These are phyloP conservation scores for Adrianichthys oophorus DNA, from an alignment of 2,797 vertebrate species.

Conservation along the genomic window DNA sequence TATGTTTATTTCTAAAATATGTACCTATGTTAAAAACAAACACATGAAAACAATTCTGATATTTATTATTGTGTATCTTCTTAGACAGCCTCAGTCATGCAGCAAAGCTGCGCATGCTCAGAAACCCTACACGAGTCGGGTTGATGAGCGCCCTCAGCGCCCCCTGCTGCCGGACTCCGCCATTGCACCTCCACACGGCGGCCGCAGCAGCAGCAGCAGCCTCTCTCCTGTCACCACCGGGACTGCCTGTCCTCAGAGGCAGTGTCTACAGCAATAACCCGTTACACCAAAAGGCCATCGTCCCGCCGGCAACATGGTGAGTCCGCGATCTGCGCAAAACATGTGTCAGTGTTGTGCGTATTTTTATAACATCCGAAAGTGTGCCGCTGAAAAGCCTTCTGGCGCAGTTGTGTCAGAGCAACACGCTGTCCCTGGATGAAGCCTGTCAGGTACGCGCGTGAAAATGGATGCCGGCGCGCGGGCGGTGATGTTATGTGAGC, in stretches of 20 bases:
- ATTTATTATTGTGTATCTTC: background rate
- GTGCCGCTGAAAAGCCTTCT: conserved; percentile 12
- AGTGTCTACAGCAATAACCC: conserved; percentile 49
- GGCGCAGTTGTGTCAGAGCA: background rate
- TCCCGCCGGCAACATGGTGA: conserved; percentile 85
- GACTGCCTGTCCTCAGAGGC: conserved; percentile 78
- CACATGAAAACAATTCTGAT: background rate
- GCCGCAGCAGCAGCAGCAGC: conserved; percentile 26
- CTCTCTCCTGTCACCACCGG: conserved; percentile 46
- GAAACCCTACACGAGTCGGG: conserved; percentile 9
- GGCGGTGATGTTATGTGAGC: conserved; percentile 10
- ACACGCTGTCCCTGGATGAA: conserved; percentile 13
- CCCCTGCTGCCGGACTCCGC: conserved; percentile 24
- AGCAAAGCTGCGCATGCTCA: background rate
- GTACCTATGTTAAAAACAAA: too few species aligned
- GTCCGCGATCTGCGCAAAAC: conserved; percentile 6
- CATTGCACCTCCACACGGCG: conserved; percentile 5
- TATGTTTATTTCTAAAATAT: too few species aligned
- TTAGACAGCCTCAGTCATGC: background rate
- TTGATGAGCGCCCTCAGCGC: conserved; percentile 29
- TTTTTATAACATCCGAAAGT: background rate
- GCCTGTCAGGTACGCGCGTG: conserved; percentile 24
- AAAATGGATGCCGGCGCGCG: conserved; percentile 13
- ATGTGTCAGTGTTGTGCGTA: background rate
- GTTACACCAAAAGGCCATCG: conserved; percentile 59